Evolutionary conservation across 2,797 vertebrate species (phyloP).

Genomic region (Urocyon cinereoargenteus): DNA sequence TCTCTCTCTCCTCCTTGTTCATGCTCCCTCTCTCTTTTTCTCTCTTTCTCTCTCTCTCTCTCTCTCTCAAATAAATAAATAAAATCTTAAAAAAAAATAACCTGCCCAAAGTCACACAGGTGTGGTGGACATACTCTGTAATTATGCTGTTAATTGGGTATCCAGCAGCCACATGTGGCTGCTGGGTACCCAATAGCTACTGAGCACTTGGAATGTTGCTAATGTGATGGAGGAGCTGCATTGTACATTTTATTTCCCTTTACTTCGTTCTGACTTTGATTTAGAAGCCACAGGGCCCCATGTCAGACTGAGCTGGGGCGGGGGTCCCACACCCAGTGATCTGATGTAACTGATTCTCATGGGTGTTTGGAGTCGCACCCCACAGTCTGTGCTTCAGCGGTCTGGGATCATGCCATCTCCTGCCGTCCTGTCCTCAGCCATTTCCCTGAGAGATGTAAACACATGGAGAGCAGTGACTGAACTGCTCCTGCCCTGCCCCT

Average conservation of each 20-base stretch:
- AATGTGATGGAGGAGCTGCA: neutral
- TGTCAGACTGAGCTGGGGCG: neutral
- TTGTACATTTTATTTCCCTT: neutral
- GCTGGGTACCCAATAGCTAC: rapidly evolving
- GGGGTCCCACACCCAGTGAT: neutral
- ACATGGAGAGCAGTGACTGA: neutral
- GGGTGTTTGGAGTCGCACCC: neutral
- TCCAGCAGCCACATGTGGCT: too few species aligned
- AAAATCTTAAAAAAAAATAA: neutral
- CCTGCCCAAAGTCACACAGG: neutral
- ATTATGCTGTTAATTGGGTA: neutral
- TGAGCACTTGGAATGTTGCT: neutral
- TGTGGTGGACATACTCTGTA: rapidly evolving
- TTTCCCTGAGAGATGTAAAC: neutral
- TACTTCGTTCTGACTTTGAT: neutral
- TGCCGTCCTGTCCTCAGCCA: neutral
- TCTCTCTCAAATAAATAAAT: too few species aligned
- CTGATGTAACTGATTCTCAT: neutral
- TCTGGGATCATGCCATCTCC: neutral
- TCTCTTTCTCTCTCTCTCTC: too few species aligned
- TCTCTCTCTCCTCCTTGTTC: too few species aligned
- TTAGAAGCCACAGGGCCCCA: neutral
- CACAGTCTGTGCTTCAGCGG: neutral
- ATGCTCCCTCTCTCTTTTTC: too few species aligned
- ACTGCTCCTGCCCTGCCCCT: neutral